A percentile compares a stretch with the other conserved stretches of the same genome.
Conservation (phyloP, 2,797 vertebrate genomes). For the Thaleichthys pacificus region DNA sequence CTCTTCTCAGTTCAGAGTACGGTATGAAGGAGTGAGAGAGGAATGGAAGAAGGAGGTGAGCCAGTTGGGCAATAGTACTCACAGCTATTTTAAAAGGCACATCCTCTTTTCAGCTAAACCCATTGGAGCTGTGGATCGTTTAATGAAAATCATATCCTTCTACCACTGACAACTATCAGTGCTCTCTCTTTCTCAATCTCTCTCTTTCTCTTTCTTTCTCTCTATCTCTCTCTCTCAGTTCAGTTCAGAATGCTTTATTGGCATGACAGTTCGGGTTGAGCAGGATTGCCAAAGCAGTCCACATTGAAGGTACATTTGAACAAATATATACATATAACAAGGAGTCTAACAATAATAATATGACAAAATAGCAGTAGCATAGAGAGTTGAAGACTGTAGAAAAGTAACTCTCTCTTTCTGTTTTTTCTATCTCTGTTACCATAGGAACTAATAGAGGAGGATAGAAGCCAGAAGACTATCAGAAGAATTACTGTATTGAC, state of each 20-base stretch:
- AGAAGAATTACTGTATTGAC: not conserved
- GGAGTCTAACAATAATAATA: no score
- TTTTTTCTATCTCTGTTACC: slow-evolving; percentile 28
- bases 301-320: no score
- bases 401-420: slow-evolving; percentile 1
- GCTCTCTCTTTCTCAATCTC: not conserved
- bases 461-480: not conserved
- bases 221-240: slow-evolving; percentile 4
- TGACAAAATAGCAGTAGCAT: no score
- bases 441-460: slow-evolving; percentile 29
- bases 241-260: not conserved
- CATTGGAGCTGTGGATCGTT: no score
- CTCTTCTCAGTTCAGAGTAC: slow-evolving; percentile 18
- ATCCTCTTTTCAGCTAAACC: no score
- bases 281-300: no score
- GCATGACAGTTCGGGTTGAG: no score
- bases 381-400: no score
- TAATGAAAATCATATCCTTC: not conserved
- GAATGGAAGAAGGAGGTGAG: not conserved
- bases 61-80: no score
- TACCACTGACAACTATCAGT: not conserved
- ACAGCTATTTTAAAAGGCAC: not conserved
- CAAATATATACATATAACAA: no score
- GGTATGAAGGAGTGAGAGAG: not conserved
- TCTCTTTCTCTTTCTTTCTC: slow-evolving; percentile 5